Evolutionary conservation across 2,797 vertebrate species (phyloP), one percentile per base, ranked within the genome.

Genomic region (Coracias cyanogaster): DNA sequence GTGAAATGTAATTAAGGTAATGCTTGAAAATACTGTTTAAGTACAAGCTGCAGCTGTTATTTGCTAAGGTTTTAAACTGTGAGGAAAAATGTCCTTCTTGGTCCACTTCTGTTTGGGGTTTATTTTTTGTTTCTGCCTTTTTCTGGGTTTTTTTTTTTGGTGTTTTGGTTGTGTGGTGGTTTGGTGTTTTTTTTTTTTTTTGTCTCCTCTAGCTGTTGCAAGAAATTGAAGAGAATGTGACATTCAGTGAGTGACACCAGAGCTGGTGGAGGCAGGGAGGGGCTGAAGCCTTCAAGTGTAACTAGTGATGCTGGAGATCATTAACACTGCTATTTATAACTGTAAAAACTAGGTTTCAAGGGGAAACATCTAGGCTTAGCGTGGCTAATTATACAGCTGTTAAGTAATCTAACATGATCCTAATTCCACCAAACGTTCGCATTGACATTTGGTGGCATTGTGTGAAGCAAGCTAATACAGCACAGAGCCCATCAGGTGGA

Each of bases 251-350:
- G 83, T 85, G 94, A 94, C 86, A 96, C 74, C 14, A 41, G 91
- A 86, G 94, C 93, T 0, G 4, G 19, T 39, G 80, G 70, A 79
- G 87, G 93, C 82, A 48, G 87, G 93, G 91, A 73, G 86, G 71
- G 78, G 70, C 91, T 37, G 79, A 51, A 73, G 83, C 83, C 71
- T 85, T 79, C 5, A 4, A 51, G 90, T 84, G 62, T 72, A 77
- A 87, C 73, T 61, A 72, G 35, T 37, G 55, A 39, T 94, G 83
- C 79, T 82, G 74, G 45, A 87, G 96, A 90, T 95, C 94, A 93
- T 96, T 97, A 93, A 90, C 96, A 73, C 89, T 80, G 88, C 90
- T 96, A 94, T 86, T 71, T 92, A 86, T 95, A 96, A 94, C 79
- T 76, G 37, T 80, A 96, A 93, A 96, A 90, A 85, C 62, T 70